These are phyloP conservation scores for Corvus cornix DNA, from an alignment of 2,113 vertebrate species.

Conservation along the genomic window DNA sequence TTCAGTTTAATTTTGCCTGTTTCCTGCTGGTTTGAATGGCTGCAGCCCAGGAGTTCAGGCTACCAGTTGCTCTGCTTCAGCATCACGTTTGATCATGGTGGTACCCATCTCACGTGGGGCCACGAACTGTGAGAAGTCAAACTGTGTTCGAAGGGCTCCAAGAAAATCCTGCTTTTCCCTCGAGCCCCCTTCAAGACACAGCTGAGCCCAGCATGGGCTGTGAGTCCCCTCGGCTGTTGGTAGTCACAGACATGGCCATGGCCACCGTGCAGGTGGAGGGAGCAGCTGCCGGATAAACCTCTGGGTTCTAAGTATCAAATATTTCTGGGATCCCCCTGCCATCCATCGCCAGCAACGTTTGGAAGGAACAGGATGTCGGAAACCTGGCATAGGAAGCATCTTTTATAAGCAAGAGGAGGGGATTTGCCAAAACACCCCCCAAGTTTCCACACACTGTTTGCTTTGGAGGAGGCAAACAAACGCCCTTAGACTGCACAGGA, in stretches of 20 bases:
- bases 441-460: neutral
- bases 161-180: neutral
- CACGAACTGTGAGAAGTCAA: neutral
- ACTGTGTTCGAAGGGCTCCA: neutral
- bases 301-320: rapidly evolving
- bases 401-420: neutral
- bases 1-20: neutral
- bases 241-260: rapidly evolving
- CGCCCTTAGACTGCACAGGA: neutral
- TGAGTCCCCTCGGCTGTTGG: rapidly evolving
- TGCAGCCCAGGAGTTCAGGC: neutral
- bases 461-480: neutral
- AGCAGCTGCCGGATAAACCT: neutral
- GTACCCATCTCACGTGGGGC: neutral
- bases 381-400: neutral
- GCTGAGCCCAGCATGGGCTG: neutral
- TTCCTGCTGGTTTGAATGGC: neutral
- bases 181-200: neutral
- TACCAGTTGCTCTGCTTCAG: neutral
- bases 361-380: neutral
- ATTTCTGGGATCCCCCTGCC: neutral
- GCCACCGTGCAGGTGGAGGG: neutral
- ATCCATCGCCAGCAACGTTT: neutral
- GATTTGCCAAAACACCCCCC: neutral
- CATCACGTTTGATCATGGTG: neutral